Conservation (phyloP, 2,888 invertebrate genomes). For the Agrochola macilenta region DNA sequence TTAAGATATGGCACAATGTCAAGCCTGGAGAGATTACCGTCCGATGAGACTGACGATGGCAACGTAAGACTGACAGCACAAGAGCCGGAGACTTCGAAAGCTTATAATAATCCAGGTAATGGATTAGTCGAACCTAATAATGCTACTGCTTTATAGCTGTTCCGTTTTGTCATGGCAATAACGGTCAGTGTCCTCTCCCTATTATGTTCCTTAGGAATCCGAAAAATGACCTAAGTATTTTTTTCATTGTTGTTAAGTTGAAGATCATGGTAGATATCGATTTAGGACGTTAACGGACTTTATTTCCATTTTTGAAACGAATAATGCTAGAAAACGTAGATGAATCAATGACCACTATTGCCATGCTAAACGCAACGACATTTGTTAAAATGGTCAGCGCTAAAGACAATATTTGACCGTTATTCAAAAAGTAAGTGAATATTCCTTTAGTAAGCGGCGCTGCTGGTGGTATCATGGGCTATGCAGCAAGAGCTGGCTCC, state of each 20-base stretch:
- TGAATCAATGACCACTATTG: background rate
- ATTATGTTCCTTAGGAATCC: background rate
- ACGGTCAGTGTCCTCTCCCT: background rate
- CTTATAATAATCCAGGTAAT: constrained; percentile 79
- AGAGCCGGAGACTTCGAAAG: constrained; percentile 81
- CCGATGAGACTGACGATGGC: constrained; percentile 91
- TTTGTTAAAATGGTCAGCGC: background rate
- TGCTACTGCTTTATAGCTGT: background rate
- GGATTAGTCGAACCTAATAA: background rate
- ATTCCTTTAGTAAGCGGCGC: constrained; percentile 75
- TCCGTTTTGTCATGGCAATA: background rate
- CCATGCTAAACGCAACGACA: background rate
- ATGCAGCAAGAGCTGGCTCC: constrained; percentile 95
- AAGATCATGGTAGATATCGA: background rate
- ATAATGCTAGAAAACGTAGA: background rate
- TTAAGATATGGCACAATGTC: constrained; percentile 93
- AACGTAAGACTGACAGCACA: constrained; percentile 86
- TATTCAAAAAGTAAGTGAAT: background rate
- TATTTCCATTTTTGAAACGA: too few species aligned
- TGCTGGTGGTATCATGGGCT: constrained; percentile 91
- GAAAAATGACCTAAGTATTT: background rate
- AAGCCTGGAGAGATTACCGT: constrained; percentile 93
- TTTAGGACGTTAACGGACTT: background rate
- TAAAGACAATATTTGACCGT: background rate
- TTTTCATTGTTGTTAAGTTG: background rate